Percentiles rank a stretch among this genome's conserved stretches.
phyloP scores from a whole-genome alignment of 2,113 vertebrate species.

The Alces alces region DNA sequence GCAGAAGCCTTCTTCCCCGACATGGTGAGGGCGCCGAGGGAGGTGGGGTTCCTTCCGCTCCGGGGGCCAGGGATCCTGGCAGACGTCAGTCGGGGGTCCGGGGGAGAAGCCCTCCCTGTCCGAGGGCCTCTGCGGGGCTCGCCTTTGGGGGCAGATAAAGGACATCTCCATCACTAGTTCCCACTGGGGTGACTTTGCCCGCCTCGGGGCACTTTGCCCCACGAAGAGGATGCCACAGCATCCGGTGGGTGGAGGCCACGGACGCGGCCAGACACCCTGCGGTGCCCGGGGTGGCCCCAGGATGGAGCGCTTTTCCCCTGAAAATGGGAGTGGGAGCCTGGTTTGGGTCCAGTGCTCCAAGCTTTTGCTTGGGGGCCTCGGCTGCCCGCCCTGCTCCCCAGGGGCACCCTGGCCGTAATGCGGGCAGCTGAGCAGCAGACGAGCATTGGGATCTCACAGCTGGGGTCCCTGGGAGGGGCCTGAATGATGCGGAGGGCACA shows the following conservation, averaged over 20 bases:
- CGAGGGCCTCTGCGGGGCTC: fast-evolving
- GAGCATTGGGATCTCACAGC: not conserved
- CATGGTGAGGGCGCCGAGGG: conserved; percentile 80
- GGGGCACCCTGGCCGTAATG: not conserved
- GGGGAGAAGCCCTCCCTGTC: not conserved
- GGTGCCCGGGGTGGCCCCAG: fast-evolving
- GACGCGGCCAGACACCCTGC: fast-evolving
- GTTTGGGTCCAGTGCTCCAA: not conserved
- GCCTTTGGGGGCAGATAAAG: not conserved
- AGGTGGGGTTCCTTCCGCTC: not conserved
- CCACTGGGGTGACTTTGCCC: fast-evolving
- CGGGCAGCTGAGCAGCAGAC: not conserved
- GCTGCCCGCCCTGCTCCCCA: not conserved
- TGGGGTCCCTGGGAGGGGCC: not conserved
- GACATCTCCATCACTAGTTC: not conserved
- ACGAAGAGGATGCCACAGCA: fast-evolving
- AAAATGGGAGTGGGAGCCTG: not conserved
- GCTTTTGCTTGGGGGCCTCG: not conserved
- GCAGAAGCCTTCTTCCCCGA: conserved; percentile 89
- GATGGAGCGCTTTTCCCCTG: not conserved
- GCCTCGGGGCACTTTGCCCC: fast-evolving
- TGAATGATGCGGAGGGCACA: too few relatives aligned
- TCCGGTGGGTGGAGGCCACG: not conserved
- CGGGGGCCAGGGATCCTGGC: not conserved
- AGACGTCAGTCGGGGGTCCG: not conserved